phyloP scores from a whole-genome alignment of 2,797 vertebrate species.

The Coreius guichenoti region DNA sequence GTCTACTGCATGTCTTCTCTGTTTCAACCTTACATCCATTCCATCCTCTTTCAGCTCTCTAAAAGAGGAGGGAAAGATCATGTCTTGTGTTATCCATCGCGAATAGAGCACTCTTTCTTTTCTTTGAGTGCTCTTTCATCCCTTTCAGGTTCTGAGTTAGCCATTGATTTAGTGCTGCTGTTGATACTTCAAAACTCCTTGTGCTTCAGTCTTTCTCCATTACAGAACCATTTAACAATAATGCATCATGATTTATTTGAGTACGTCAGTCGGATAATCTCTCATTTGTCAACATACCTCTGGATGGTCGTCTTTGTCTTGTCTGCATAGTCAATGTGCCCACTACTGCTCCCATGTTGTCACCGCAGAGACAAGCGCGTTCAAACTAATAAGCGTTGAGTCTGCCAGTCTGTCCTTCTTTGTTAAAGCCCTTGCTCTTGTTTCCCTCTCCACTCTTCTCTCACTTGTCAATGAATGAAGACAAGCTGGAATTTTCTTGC shows the following conservation, averaged over 20 bases:
- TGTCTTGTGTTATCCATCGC: not conserved
- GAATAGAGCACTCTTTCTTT: not conserved
- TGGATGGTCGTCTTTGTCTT: slow-evolving; percentile 93
- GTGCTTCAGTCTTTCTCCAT: not conserved
- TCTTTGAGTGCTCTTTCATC: not conserved
- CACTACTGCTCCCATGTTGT: slow-evolving; percentile 96
- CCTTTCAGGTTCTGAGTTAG: not conserved
- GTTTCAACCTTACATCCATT: slow-evolving; percentile 2
- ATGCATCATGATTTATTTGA: not conserved
- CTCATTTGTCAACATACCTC: slow-evolving; percentile 84
- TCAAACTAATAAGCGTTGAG: slow-evolving; percentile 65
- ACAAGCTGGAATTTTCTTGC: slow-evolving; percentile 45
- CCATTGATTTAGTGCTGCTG: slow-evolving; percentile 6
- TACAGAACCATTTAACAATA: not conserved
- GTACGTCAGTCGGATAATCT: not conserved
- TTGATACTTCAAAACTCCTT: slow-evolving; percentile 17
- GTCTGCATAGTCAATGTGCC: slow-evolving; percentile 98
- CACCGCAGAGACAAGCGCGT: slow-evolving; percentile 73
- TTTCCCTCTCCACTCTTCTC: slow-evolving; percentile 58
- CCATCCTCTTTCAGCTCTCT: slow-evolving; percentile 44
- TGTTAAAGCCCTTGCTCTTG: slow-evolving; percentile 57
- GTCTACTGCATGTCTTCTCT: slow-evolving; percentile 15
- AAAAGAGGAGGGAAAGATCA: not conserved
- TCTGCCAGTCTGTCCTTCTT: slow-evolving; percentile 62
- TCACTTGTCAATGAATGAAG: slow-evolving; percentile 57